Evolutionary conservation across 2,113 vertebrate species (phyloP).

Genomic region (Hylia prasina): DNA sequence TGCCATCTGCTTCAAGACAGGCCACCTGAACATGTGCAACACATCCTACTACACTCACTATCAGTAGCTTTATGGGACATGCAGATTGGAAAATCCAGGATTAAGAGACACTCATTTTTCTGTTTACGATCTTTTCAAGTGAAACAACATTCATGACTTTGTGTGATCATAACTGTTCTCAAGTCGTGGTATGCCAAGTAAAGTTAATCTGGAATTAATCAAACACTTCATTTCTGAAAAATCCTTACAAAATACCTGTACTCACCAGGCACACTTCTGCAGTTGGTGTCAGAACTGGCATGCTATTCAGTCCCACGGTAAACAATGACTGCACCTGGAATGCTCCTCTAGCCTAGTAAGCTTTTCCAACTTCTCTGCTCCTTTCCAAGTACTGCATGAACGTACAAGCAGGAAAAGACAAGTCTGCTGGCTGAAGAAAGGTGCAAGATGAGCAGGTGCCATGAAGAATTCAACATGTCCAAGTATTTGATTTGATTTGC

Average conservation of each 20-base stretch:
- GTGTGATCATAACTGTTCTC: neutral
- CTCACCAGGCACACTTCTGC: neutral
- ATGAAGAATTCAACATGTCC: neutral
- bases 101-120: neutral
- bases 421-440: neutral
- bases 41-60: neutral
- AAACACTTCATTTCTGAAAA: neutral
- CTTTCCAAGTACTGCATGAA: neutral
- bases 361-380: neutral
- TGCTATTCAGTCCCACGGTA: neutral
- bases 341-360: conserved; percentile 1
- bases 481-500: neutral
- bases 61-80: neutral
- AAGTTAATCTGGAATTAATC: neutral
- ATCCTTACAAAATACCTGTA: conserved; percentile 37
- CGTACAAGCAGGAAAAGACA: neutral
- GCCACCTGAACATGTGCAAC: neutral
- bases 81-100: neutral
- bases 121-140: neutral
- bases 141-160: neutral
- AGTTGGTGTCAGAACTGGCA: neutral
- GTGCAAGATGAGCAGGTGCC: neutral
- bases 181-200: fast-evolving
- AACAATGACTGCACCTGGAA: neutral
- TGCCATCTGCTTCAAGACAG: neutral